Evolutionary conservation across 2,797 vertebrate genomes (phyloP).

Genomic region (Neosilurus mollespiculum): DNA sequence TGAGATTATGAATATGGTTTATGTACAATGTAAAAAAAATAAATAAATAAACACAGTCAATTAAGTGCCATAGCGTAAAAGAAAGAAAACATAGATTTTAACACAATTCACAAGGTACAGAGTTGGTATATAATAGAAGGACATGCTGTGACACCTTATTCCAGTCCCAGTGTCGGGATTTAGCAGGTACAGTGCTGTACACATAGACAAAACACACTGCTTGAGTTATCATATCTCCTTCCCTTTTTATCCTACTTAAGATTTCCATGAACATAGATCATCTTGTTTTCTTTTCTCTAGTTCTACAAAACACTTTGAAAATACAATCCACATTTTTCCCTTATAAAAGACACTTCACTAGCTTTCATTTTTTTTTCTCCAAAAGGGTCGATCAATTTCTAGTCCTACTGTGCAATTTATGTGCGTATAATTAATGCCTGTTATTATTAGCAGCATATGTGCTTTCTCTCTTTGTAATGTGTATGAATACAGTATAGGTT

Average conservation of each 20-base stretch:
- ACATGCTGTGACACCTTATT: conserved; percentile 17
- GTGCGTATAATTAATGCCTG: neutral
- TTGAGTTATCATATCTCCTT: neutral
- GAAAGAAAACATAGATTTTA: conserved; percentile 2
- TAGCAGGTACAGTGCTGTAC: conserved; percentile 9
- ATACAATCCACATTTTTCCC: neutral
- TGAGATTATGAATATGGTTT: conserved; percentile 24
- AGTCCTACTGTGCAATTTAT: neutral
- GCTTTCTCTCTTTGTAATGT: neutral
- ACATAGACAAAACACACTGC: neutral
- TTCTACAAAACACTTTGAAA: neutral
- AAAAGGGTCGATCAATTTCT: neutral
- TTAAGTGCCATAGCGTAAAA: conserved; percentile 47
- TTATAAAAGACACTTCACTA: conserved; percentile 10
- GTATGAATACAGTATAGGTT: neutral
- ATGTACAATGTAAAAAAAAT: conserved; percentile 52
- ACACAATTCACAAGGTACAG: neutral
- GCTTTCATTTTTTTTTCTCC: conserved; percentile 4
- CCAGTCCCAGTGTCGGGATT: neutral
- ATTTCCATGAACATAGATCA: neutral
- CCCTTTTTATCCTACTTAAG: conserved; percentile 9
- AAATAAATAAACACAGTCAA: conserved; percentile 48
- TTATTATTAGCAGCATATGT: neutral
- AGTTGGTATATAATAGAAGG: neutral
- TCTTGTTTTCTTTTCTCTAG: neutral